These are phyloP conservation scores for Haliclona indistincta DNA, from an alignment of 37 sponge, comb jelly and placozoan species.

Conservation along the genomic window DNA sequence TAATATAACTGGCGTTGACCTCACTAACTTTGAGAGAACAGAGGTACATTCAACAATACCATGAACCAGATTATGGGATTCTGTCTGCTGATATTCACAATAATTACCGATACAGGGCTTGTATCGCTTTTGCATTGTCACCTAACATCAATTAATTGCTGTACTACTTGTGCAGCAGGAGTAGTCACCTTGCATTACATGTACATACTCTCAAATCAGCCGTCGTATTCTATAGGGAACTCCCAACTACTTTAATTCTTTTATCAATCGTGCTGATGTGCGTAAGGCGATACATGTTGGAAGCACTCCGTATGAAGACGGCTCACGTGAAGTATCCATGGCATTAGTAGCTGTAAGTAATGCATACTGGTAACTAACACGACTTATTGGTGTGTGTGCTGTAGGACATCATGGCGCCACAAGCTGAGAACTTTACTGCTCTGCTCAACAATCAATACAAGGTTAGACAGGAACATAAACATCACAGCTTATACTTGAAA, in stretches of 20 bases:
- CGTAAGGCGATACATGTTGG: conserved; percentile 85
- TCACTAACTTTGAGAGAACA: conserved; percentile 63
- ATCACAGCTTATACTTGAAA: too few species aligned
- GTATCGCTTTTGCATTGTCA: too few species aligned
- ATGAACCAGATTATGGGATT: too few species aligned
- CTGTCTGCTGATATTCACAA: too few species aligned
- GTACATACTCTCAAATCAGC: too few species aligned
- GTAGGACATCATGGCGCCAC: conserved; percentile 76
- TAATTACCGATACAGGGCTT: too few species aligned
- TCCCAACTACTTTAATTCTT: conserved; percentile 57
- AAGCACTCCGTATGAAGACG: conserved; percentile 56
- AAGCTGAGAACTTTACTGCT: conserved; percentile 45
- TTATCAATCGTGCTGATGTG: conserved; percentile 28
- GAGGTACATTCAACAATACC: conserved; percentile 45
- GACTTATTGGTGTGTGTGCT: not conserved
- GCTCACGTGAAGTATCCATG: conserved; percentile 43
- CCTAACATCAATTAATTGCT: too few species aligned
- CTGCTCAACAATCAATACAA: conserved; percentile 73
- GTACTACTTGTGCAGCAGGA: too few species aligned
- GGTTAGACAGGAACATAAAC: not conserved
- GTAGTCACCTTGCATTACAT: too few species aligned
- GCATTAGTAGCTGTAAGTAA: conserved; percentile 46
- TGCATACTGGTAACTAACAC: not conserved
- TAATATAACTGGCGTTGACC: conserved; percentile 79
- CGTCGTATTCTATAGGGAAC: too few species aligned